Percentiles rank a stretch among this genome's conserved stretches.
phyloP scores from a whole-genome alignment of 1,140 invertebrate species.

The Eupeodes corollae region DNA sequence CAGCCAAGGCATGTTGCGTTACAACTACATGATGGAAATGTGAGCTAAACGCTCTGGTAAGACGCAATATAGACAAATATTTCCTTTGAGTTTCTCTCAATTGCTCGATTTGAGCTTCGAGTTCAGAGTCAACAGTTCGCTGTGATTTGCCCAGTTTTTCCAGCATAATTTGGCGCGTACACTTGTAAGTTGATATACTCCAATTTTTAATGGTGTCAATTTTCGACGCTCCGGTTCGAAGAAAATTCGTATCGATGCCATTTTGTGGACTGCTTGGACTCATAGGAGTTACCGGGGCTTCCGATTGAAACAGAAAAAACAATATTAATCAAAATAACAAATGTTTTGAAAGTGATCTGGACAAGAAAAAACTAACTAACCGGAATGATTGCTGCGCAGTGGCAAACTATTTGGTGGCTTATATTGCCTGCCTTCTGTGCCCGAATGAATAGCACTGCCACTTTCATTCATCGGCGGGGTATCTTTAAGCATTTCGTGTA shows the following conservation, averaged over 20 bases:
- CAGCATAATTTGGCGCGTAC: constrained; percentile 87
- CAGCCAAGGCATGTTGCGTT: constrained; percentile 49
- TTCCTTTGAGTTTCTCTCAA: constrained; percentile 88
- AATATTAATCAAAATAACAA: constrained; percentile 7
- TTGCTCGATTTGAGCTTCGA: constrained; percentile 86
- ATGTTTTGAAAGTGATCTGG: neutral
- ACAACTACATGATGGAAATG: constrained; percentile 84
- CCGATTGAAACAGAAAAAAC: constrained; percentile 9
- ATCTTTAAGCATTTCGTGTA: constrained; percentile 80
- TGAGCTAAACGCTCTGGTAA: constrained; percentile 70
- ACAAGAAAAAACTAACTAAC: constrained; percentile 8
- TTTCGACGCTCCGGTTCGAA: constrained; percentile 55
- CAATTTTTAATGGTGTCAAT: constrained; percentile 89
- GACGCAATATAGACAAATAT: constrained; percentile 76
- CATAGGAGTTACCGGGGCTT: constrained; percentile 31
- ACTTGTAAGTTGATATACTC: constrained; percentile 96
- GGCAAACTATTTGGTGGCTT: constrained; percentile 31
- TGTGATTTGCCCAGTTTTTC: constrained; percentile 90
- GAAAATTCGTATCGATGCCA: constrained; percentile 39
- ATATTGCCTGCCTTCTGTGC: constrained; percentile 42
- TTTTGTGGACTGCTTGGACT: constrained; percentile 44
- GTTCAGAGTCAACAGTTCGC: constrained; percentile 64
- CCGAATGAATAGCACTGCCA: constrained; percentile 61
- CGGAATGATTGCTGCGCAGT: constrained; percentile 39
- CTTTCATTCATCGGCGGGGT: constrained; percentile 67